Percentiles rank a stretch among this genome's conserved stretches.
Conservation (phyloP, 2,113 vertebrate species). For the Tragelaphus imberbis region DNA sequence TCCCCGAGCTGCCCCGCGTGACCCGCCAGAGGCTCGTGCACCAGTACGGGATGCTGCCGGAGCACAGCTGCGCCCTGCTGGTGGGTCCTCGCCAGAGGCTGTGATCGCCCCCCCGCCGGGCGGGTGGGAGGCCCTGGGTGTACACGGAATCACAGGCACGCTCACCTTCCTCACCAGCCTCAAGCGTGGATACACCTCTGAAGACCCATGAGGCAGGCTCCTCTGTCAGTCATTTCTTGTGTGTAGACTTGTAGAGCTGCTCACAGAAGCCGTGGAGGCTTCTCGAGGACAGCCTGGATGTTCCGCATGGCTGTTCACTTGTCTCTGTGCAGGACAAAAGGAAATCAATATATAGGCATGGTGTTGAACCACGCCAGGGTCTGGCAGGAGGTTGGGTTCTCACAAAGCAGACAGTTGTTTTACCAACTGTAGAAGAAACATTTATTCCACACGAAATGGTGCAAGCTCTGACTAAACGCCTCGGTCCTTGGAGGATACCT, state of each 20-base stretch:
- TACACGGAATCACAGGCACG: rapidly evolving
- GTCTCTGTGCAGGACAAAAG: neutral
- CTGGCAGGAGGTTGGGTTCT: constrained; percentile 3
- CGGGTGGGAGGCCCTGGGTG: neutral
- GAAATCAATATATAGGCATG: neutral
- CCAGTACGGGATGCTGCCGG: constrained; percentile 87
- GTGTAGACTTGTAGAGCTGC: neutral
- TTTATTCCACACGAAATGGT: neutral
- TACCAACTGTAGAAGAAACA: neutral
- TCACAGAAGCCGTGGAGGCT: neutral
- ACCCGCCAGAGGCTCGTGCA: constrained; percentile 87
- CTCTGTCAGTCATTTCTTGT: neutral
- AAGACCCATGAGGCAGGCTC: neutral
- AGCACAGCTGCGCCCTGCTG: constrained; percentile 92
- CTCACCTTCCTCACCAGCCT: neutral
- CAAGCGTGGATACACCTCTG: neutral
- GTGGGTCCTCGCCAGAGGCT: constrained; percentile 79
- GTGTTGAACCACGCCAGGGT: neutral
- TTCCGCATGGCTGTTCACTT: neutral
- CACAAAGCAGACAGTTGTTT: neutral
- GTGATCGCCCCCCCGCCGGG: neutral
- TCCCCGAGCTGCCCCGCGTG: constrained; percentile 91
- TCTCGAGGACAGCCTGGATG: neutral
- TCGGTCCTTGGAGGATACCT: neutral
- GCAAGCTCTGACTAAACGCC: neutral